These are phyloP conservation scores for Bradypodion pumilum DNA, from an alignment of 2,797 vertebrate genomes.

Conservation along the genomic window DNA sequence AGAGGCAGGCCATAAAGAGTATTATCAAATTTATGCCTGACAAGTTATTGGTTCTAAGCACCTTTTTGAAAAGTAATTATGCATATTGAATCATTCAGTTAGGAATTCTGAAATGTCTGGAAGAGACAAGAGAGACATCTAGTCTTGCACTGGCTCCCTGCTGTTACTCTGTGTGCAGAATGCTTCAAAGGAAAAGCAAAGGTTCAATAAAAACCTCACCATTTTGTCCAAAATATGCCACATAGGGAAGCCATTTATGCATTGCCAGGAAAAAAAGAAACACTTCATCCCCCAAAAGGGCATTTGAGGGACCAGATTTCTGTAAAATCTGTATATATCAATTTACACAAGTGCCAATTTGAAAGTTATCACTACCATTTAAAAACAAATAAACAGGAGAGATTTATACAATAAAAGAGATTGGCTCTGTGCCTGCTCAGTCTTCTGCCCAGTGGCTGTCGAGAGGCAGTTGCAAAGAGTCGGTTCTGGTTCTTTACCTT, in stretches of 20 bases:
- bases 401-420: too few relatives aligned
- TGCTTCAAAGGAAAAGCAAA: not conserved
- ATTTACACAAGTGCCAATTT: not conserved
- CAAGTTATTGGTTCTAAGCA: conserved; percentile 31
- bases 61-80: conserved; percentile 23
- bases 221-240: not conserved
- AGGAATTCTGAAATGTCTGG: not conserved
- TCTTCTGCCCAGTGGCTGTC: not conserved
- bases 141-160: not conserved
- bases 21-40: conserved; percentile 24
- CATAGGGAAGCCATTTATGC: not conserved
- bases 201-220: not conserved
- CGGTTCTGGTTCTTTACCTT: not conserved
- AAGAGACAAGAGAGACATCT: not conserved
- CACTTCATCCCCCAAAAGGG: not conserved
- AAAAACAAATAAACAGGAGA: not conserved
- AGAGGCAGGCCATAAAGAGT: conserved; percentile 22
- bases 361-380: not conserved
- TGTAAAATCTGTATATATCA: not conserved
- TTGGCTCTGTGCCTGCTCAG: not conserved
- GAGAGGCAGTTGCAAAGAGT: not conserved
- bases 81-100: conserved; percentile 26
- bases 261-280: not conserved
- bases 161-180: not conserved
- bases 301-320: not conserved